phyloP scores from a whole-genome alignment of 2,888 invertebrate species.

The Chrysina gloriosa region DNA sequence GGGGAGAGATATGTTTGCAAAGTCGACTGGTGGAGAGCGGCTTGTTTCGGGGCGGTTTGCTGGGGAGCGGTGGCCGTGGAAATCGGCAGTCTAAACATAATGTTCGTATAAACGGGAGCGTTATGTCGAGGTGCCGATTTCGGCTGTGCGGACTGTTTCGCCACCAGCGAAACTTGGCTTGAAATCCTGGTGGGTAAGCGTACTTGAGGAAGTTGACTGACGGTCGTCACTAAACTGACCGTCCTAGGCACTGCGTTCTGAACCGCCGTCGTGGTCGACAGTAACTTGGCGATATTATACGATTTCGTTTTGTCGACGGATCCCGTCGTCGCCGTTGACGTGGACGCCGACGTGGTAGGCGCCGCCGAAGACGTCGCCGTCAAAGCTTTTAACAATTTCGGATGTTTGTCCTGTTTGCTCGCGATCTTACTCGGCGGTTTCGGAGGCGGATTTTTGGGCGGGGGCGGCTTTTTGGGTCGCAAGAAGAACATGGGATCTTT shows the following conservation, averaged over 20 bases:
- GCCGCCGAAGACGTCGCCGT: neutral
- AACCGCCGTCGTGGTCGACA: slow-evolving; percentile 11
- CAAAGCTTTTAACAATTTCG: slow-evolving; percentile 23
- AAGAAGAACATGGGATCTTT: slow-evolving; percentile 24
- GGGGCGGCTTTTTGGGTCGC: slow-evolving; percentile 11
- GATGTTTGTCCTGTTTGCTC: slow-evolving; percentile 12
- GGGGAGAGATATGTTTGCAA: neutral
- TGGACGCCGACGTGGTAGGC: neutral
- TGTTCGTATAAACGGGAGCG: slow-evolving; percentile 3
- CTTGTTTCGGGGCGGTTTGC: neutral
- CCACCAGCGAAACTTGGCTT: slow-evolving; percentile 9
- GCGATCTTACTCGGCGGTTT: neutral
- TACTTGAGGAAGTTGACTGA: neutral
- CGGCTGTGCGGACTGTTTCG: neutral
- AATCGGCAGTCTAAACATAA: slow-evolving; percentile 24
- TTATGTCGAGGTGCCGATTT: neutral
- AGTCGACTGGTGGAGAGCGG: neutral
- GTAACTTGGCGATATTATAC: slow-evolving; percentile 25
- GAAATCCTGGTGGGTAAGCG: slow-evolving; percentile 8
- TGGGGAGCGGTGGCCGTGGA: neutral
- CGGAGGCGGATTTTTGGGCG: neutral
- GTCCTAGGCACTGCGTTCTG: slow-evolving; percentile 26
- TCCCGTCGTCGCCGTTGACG: neutral
- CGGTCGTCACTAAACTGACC: slow-evolving; percentile 2
- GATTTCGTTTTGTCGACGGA: slow-evolving; percentile 9